phyloP scores from a whole-genome alignment of 30 jellyfish, hydroid and myxozoan species.

The Pelagia noctiluca region DNA sequence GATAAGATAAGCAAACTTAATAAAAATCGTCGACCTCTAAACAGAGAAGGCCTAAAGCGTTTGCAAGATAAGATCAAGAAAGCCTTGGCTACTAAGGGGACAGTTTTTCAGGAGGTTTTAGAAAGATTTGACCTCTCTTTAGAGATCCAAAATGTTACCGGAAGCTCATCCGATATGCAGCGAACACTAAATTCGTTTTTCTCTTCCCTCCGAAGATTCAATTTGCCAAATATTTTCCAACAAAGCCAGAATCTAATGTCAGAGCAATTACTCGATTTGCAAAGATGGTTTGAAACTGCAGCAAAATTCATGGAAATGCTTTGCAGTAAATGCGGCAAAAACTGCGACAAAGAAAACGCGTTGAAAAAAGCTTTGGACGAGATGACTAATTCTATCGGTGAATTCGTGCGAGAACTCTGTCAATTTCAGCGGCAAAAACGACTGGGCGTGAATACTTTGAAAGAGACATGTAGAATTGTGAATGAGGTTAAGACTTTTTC shows the following conservation, averaged over 20 bases:
- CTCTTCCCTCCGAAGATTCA: constrained; percentile 65
- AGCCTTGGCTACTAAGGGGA: constrained; percentile 58
- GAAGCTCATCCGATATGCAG: constrained; percentile 68
- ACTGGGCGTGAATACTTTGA: neutral
- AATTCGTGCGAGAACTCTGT: constrained; percentile 47
- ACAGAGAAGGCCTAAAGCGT: constrained; percentile 30
- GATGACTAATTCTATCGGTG: constrained; percentile 30
- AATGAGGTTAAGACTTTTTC: constrained; percentile 23
- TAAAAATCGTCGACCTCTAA: constrained; percentile 60
- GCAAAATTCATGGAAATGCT: constrained; percentile 58
- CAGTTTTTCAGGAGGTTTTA: constrained; percentile 73
- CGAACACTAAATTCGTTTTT: constrained; percentile 62
- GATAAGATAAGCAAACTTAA: constrained; percentile 64
- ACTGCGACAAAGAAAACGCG: constrained; percentile 60
- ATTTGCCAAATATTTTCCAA: constrained; percentile 52
- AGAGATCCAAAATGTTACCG: constrained; percentile 73
- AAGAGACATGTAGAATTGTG: constrained; percentile 43
- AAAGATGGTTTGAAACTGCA: constrained; percentile 85
- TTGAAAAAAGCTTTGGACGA: constrained; percentile 19
- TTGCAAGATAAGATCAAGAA: constrained; percentile 70
- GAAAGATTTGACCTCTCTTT: constrained; percentile 84
- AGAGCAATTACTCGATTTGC: constrained; percentile 70
- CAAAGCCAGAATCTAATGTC: constrained; percentile 73
- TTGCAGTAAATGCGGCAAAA: constrained; percentile 69
- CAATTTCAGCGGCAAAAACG: constrained; percentile 29